phyloP scores from a whole-genome alignment of 2,113 vertebrate species.

The Rattus rattus region DNA sequence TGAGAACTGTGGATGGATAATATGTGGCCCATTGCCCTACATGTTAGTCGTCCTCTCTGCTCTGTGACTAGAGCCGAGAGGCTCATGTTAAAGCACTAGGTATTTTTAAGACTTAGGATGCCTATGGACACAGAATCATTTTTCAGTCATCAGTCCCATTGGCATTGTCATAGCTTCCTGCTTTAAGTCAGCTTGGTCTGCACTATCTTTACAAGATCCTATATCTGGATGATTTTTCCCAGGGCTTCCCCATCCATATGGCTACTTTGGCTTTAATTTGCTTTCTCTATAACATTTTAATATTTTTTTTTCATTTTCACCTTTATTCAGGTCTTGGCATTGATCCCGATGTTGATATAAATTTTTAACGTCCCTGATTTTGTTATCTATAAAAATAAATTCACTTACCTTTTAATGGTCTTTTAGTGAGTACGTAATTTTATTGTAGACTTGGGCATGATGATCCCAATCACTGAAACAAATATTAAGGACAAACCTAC shows the following conservation, averaged over 20 bases:
- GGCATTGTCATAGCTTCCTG: neutral
- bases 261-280: conserved; percentile 14
- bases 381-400: conserved; percentile 48
- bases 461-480: neutral
- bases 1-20: neutral
- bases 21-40: rapidly evolving
- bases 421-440: conserved; percentile 45
- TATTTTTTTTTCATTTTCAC: conserved; percentile 31
- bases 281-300: neutral
- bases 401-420: neutral
- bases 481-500: neutral
- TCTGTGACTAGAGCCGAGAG: neutral
- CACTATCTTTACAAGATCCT: neutral
- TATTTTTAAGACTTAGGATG: neutral
- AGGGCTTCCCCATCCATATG: neutral
- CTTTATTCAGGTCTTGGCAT: neutral
- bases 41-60: neutral
- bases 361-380: neutral
- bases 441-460: neutral
- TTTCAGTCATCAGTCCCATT: neutral
- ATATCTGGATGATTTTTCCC: conserved; percentile 6
- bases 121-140: neutral
- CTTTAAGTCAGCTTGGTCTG: neutral
- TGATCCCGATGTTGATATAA: conserved; percentile 3
- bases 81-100: neutral